Evolutionary conservation across 2,888 invertebrate species (phyloP), one percentile per base, ranked within the genome.

Genomic region (Mythimna albipuncta): DNA sequence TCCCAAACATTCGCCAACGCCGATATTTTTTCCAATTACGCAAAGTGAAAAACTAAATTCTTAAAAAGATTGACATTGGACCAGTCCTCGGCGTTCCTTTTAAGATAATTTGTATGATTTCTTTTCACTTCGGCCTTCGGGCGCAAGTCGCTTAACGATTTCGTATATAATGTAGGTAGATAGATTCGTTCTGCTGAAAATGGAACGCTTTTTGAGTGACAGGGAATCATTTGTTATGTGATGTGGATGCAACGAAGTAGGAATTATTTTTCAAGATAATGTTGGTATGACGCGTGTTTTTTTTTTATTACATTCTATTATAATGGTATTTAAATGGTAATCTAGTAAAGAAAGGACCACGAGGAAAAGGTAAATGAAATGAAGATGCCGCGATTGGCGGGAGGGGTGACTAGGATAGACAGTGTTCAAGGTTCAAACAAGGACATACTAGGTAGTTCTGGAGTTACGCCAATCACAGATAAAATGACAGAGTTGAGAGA

Each of bases 81-180:
- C 79, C 85, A 81, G 82, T 80, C 83, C 71, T 72, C 79, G 71
- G 84, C 87, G 81, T 87, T 85, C 85, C 89, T 90, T 89, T 91
- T 89, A 90, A 88, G 85, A 89, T 91, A 92, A 91, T 92, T 91
- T 90, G 87, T 85, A 88, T 89, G 89, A 90, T 91, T 91, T 87
- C 88, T 90, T 89, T 88, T 85, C 84, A 70, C 74, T 69, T 74
- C 68, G 79, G 76, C 85, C 77, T 77, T 81, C 69, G 67, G 69
- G 75, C 82, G 80, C 75, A 75, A 82, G 72, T 71, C 77, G 77
- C 68, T 77, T 72, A 77, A 66, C 77, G 72, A 77, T 85, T 50
- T 54, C 69, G 69, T 81, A 72, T 72, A 84, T 77, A 79, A 81
- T 78, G 21, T 79, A 63, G 38, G 47, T 65, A 84, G 85, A 88